phyloP scores from a whole-genome alignment of 1,140 invertebrate genomes.

The Trissolcus basalis region DNA sequence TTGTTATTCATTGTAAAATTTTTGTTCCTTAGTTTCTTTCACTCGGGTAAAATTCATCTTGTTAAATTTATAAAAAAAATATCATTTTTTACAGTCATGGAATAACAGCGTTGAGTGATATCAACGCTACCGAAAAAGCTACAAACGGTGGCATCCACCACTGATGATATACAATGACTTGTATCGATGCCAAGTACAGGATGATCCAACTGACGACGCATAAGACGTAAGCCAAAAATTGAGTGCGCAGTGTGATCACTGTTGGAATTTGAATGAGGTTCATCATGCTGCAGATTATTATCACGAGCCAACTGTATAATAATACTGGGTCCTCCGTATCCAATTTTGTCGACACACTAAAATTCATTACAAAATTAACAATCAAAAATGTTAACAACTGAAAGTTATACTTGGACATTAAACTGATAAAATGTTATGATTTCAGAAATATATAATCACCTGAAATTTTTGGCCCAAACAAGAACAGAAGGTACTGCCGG shows the following conservation, averaged over 20 bases:
- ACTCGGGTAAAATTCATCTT: too few relatives aligned
- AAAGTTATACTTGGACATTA: too few relatives aligned
- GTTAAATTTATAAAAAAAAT: too few relatives aligned
- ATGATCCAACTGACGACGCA: constrained; percentile 65
- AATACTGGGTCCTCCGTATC: constrained; percentile 70
- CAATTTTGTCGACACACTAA: constrained; percentile 57
- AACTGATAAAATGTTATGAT: too few relatives aligned
- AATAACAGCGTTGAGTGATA: constrained; percentile 62
- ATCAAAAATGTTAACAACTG: too few relatives aligned
- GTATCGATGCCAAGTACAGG: constrained; percentile 59
- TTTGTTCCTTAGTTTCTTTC: too few relatives aligned
- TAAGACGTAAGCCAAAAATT: constrained; percentile 62
- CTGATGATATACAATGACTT: constrained; percentile 65
- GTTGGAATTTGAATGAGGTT: constrained; percentile 67
- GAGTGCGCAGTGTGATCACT: constrained; percentile 40
- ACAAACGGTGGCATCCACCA: constrained; percentile 71
- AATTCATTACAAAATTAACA: constrained; percentile 14
- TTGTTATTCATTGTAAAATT: too few relatives aligned
- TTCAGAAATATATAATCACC: constrained; percentile 62
- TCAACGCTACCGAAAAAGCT: constrained; percentile 45
- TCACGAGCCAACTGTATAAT: constrained; percentile 66
- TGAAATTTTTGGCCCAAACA: constrained; percentile 76
- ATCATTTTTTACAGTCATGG: too few relatives aligned
- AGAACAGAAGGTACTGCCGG: constrained; percentile 72
- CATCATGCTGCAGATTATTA: constrained; percentile 67